A percentile compares a stretch with the other conserved stretches of the same genome.
These are phyloP conservation scores for Iguana delicatissima DNA, from an alignment of 2,797 vertebrate genomes.

Conservation along the genomic window DNA sequence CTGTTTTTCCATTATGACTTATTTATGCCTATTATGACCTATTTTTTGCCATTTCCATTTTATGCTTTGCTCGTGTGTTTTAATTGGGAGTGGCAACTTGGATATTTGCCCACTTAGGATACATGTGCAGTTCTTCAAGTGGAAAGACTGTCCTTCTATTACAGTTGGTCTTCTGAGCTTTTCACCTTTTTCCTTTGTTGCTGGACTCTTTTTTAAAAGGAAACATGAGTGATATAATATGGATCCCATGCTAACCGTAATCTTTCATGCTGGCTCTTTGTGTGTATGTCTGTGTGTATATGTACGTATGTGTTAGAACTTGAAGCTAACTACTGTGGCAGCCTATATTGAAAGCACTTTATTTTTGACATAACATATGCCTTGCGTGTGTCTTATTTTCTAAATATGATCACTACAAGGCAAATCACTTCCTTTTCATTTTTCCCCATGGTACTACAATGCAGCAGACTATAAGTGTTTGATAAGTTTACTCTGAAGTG, in stretches of 20 bases:
- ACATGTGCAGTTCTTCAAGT: background rate
- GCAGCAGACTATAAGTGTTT: background rate
- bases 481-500: background rate
- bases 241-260: constrained; percentile 5
- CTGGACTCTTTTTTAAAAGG: background rate
- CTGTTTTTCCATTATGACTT: background rate
- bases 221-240: background rate
- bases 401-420: background rate
- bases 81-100: background rate
- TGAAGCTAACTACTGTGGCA: background rate
- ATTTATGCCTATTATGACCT: background rate
- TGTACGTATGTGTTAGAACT: fast-evolving
- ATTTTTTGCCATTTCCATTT: background rate
- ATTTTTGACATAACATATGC: background rate
- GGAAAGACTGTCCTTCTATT: background rate
- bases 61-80: background rate
- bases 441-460: background rate
- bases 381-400: background rate
- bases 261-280: background rate
- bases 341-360: background rate
- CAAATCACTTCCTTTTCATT: background rate
- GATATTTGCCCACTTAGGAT: background rate
- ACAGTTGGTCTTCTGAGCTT: background rate
- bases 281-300: background rate
- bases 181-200: background rate